These are phyloP conservation scores for Leuciscus idus DNA, from an alignment of 2,113 vertebrate species.

Conservation along the genomic window DNA sequence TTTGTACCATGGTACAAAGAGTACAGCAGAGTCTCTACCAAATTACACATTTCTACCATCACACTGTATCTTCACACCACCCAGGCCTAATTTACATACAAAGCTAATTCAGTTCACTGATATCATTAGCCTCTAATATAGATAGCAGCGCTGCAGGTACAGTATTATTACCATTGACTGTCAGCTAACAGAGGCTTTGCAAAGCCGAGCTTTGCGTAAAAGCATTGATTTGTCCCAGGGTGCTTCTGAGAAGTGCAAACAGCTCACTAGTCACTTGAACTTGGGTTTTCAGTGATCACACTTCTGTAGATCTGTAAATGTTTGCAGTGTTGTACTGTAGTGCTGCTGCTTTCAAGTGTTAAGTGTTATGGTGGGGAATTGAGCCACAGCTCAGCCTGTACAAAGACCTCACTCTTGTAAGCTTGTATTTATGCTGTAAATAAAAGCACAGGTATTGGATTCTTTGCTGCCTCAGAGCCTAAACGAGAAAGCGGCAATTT, in stretches of 20 bases:
- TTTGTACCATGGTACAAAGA: not conserved
- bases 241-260: slow-evolving; percentile 23
- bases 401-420: slow-evolving; percentile 32
- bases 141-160: not conserved
- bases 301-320: slow-evolving; percentile 24
- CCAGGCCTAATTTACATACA: not conserved
- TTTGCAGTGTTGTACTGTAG: slow-evolving; percentile 11
- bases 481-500: slow-evolving; percentile 21
- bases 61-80: not conserved
- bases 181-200: slow-evolving; percentile 12
- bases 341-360: slow-evolving; percentile 37
- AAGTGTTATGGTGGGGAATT: slow-evolving; percentile 33
- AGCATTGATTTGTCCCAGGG: slow-evolving; percentile 42
- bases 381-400: slow-evolving; percentile 40
- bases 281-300: slow-evolving; percentile 38
- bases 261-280: slow-evolving; percentile 41
- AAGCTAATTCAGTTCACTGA: slow-evolving; percentile 14
- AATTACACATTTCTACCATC: not conserved
- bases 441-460: slow-evolving; percentile 34
- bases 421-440: slow-evolving; percentile 33
- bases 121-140: slow-evolving; percentile 8
- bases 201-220: slow-evolving; percentile 18
- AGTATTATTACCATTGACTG: slow-evolving; percentile 1
- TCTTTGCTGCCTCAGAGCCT: slow-evolving; percentile 3
- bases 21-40: not conserved